Evolutionary conservation across 2,888 invertebrate species (phyloP), one percentile per base, ranked within the genome.

Genomic region (Urechis unicinctus): DNA sequence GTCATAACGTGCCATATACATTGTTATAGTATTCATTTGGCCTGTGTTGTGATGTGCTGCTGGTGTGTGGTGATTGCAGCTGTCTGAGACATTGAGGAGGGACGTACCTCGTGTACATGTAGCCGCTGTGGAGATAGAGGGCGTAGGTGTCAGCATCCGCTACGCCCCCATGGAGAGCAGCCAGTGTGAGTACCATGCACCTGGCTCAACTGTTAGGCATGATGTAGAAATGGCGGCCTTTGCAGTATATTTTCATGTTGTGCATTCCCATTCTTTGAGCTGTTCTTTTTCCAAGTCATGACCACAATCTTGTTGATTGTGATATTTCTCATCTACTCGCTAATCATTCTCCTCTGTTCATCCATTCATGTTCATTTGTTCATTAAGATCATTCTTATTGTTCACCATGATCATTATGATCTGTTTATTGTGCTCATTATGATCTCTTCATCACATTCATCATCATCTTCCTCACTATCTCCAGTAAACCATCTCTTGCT

Each of bases 41-140:
- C 2, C 25, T 36, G 36, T 36, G 36, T 24, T 29, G 36, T 36
- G 50, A 29, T 22, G 28, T 48, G 4, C 22, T 5, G 36, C 9
- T 21, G 22, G 17, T 45, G n/a, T 45, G 22, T 45, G 9, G n/a
- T 9, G 17, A 21, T n/a, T 26, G 50, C 62, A 82, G 94, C 80
- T 94, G 26, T 91, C 90, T 3, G 94, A 94, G 75, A 91, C 91
- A 48, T 78, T 94, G 54, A 89, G 91, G 71, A 81, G 90, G 56
- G 91, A 91, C 66, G 86, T 88, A 56, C 88, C 91, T 24, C 79
- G 86, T 82, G 85, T 93, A 53, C 87, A 87, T 61, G 84, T 94
- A 66, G 89, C 91, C 71, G 85, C 91, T 2, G 88, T 91, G 69
- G 91, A 92, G 67, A 84, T 92, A 41, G 89, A 91, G 68, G 83